Base-by-base conservation (phyloP, 92 coral and sea anemone species). In the Siderastrea radians region DNA sequence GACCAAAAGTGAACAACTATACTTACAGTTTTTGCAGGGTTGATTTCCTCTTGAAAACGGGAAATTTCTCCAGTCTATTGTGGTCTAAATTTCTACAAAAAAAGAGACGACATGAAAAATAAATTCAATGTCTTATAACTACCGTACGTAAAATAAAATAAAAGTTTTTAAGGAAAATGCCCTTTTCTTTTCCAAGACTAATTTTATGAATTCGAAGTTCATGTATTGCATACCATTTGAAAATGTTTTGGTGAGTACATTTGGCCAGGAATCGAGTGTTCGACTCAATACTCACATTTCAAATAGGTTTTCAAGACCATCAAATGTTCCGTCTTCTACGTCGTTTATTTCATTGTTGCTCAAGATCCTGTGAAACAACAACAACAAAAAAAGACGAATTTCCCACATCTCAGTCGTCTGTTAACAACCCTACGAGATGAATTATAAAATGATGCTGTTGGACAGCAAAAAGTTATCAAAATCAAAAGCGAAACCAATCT, bases 291-390 rank as follows among this genome's bases (percentile, higher is more conserved):
- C 98, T 95, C 66, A 95, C 98, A 95, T 54, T 70, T 72, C 68
- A 46, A 64, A 47, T 5, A 95, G 91, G 12, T 87, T 71, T 4
- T 49, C 52, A 0, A 95, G 88, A 14, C 81, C 90, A 65, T 95
- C 98, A 26, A 95, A 95, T 44, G 98, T 94, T 3, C 98, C 95
- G 68, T 85, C 82, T 53, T 85, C 86, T 43, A 94, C 60, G 48
- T 44, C 43, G 6, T 9, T 64, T 48, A 92, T 90, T 11, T 75
- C 12, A 77, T 87, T 95, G 83, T 83, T 81, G n/a, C 78, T 74
- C 19, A 93, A 80, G 16, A 10, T 16, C 54, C 95, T 92, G 81
- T 3, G 7, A 58, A 67, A 2, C 10, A 76, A 75, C 67, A 55
- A 86, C 9, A 15, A 19, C 16, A 49, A 16, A 49, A 15, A 15